These are phyloP conservation scores for Ageneiosus marmoratus DNA, from an alignment of 2,113 vertebrate species.

Conservation along the genomic window DNA sequence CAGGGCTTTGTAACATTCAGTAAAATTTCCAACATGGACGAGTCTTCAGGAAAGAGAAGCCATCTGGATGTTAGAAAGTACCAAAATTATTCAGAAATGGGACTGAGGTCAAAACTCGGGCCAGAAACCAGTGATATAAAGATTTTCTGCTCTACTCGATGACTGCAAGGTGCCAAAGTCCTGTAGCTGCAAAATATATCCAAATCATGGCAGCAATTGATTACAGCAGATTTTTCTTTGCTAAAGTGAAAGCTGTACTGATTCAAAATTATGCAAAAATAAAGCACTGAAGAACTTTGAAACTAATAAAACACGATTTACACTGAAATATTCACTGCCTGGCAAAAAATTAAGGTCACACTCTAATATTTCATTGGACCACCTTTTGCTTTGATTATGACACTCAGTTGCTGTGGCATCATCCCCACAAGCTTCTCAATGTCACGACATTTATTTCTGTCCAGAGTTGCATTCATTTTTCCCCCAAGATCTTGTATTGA, in stretches of 20 bases:
- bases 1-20: neutral
- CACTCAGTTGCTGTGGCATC: no score
- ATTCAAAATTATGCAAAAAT: neutral
- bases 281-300: neutral
- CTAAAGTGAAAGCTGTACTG: neutral
- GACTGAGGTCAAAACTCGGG: neutral
- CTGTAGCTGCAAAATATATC: neutral
- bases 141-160: neutral
- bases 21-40: neutral
- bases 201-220: neutral
- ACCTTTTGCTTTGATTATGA: no score
- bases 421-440: no score
- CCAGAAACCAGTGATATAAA: neutral
- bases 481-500: no score
- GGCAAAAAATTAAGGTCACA: no score
- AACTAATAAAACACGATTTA: neutral
- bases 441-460: no score
- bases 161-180: neutral
- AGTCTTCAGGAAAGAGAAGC: neutral
- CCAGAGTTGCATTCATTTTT: no score
- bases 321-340: neutral
- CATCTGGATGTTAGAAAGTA: neutral
- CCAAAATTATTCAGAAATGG: neutral
- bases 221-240: neutral
- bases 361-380: no score